Evolutionary conservation across 2,797 vertebrate species (phyloP), one percentile per base, ranked within the genome.

Genomic region (Chaetophractus vellerosus): DNA sequence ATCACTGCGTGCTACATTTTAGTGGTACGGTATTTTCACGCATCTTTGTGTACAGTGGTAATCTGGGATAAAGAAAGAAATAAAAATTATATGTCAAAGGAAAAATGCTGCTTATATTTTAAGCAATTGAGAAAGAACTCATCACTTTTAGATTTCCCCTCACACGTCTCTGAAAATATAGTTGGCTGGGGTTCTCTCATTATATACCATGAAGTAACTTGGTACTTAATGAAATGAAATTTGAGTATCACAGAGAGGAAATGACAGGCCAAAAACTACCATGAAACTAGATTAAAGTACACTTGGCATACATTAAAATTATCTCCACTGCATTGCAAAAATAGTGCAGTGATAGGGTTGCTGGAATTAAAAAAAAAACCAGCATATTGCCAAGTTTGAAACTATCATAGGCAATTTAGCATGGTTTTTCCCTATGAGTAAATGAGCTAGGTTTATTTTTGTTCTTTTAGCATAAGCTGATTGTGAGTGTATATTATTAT

Each of bases 331-430:
- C 66, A 61, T 21, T 91, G 9, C 78, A 96, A 85, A 92, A 97
- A 94, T 82, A 95, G 57, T 69, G 81, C 95, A 83, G 74, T 96
- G 33, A 83, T 91, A 33, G 10, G 87, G 88, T 90, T 89, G 81
- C 33, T 97, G 80, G 93, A 97, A 96, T 96, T 87, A 95, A 80
- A 97, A 96, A 88, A 72, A 90, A n/a, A n/a, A n/a, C n/a, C 12
- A 83, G 64, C 57, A 2, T 24, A 16, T 87, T 97, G 95, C 69
- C 87, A 96, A 91, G 80, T 96, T 95, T 97, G 88, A 96, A 93
- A 82, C 69, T 93, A 88, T 81, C 93, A 89, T 75, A 79, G 81
- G 74, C 11, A 87, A 52, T 63, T 92, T 96, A 88, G 28, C 66
- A 50, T 89, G 3, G 23, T 0, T 93, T 38, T 74, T 45, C 81